These are phyloP conservation scores for Erinaceus europaeus DNA, from an alignment of 2,113 vertebrate genomes.

Conservation along the genomic window DNA sequence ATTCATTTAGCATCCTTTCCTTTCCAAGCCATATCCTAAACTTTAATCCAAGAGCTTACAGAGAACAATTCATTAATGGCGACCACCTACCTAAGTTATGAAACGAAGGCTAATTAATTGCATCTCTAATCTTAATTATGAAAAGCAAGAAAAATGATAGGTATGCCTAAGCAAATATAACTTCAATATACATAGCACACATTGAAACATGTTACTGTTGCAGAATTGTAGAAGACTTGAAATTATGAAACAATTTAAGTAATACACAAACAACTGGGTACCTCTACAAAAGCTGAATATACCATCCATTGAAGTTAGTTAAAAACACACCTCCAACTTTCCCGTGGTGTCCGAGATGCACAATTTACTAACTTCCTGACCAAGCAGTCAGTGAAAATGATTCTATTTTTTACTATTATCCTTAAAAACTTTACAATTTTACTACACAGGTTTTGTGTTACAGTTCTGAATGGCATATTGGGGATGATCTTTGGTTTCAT, in stretches of 20 bases:
- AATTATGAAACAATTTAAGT: background rate
- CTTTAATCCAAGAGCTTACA: background rate
- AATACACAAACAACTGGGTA: background rate
- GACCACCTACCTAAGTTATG: background rate
- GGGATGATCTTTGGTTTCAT: background rate
- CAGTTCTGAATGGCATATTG: background rate
- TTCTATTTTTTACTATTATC: conserved; percentile 1
- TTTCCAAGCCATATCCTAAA: background rate
- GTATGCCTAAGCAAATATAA: background rate
- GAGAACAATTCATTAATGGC: background rate
- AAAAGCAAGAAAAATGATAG: background rate
- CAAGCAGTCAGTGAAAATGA: background rate
- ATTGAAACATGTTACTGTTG: background rate
- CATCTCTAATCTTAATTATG: background rate
- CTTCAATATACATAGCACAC: background rate
- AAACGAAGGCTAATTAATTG: background rate
- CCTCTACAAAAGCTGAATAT: background rate
- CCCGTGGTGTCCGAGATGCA: background rate
- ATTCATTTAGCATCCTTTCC: background rate
- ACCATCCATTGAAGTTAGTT: background rate
- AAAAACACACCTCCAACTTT: background rate
- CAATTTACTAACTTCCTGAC: background rate
- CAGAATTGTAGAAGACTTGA: background rate
- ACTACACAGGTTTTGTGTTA: background rate
- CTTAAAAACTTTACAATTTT: background rate